Base-by-base conservation (phyloP, 2,888 invertebrate species). In the Ferrisia virgata region DNA sequence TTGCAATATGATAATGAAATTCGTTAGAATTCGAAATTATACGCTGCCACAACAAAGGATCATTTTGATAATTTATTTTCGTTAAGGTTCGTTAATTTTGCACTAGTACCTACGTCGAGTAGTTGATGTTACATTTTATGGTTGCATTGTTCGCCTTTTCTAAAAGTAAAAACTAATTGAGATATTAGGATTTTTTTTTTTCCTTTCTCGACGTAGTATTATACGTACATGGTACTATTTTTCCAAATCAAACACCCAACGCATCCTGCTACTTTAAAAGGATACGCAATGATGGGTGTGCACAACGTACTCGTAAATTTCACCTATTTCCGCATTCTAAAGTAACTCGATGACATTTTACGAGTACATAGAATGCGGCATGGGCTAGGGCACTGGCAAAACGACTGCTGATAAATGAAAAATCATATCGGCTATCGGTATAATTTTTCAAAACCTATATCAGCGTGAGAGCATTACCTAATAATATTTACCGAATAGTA, bases 11-110 rank as follows among this genome's bases (percentile, higher is more conserved):
- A 64, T 64, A 64, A 64, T 64, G 58, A 64, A 64, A 28, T 64
- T 64, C 58, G 58, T 64, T 64, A 64, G 58, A 25, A 64, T 64
- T 64, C 58, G 58, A 64, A 64, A 64, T 64, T 64, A 64, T 5
- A 40, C 47, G 47, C 8, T 47, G 58, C 28, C 13, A 28, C 58
- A 64, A 64, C 58, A 64, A 64, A 64, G 58, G 58, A 64, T 64
- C 58, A 64, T 64, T 64, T 64, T 64, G 58, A 64, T 64, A 64
- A 64, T 64, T 64, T 64, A 64, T 64, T 64, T 64, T 64, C 58
- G 58, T 64, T 64, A 22, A 64, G 58, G 58, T 64, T 64, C 58
- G 58, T 64, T 64, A 64, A 64, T 64, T 64, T n/a, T 13, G 58
- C 13, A 64, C 25, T n/a, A n/a, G n/a, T n/a, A n/a, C n/a, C n/a